A percentile compares a stretch with the other conserved stretches of the same genome.
Conservation (phyloP, 2,797 vertebrate species). For the Danio jaintianensis region DNA sequence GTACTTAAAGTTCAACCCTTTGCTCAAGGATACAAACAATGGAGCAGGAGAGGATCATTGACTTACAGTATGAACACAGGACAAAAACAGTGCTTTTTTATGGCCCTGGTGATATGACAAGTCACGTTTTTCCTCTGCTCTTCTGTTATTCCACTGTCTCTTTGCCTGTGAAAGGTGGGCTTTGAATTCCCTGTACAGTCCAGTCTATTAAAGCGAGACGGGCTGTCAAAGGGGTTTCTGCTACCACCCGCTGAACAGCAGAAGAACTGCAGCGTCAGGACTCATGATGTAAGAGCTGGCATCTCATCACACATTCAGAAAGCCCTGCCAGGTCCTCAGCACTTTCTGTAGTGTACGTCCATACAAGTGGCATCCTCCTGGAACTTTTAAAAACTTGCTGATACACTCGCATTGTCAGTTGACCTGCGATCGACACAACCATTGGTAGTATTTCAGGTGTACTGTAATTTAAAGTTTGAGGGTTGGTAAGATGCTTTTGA, state of each 20-base stretch:
- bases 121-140: conserved; percentile 11
- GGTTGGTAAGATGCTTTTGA: too few relatives aligned
- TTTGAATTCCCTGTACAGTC: conserved; percentile 42
- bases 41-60: neutral
- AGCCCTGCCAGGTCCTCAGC: neutral
- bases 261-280: conserved; percentile 44
- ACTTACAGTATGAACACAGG: neutral
- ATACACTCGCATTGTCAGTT: neutral
- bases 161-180: conserved; percentile 39
- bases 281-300: neutral
- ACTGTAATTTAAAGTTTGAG: too few relatives aligned
- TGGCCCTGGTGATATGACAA: neutral
- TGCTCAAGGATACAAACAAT: neutral
- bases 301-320: conserved; percentile 23
- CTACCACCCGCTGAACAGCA: conserved; percentile 58
- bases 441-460: neutral
- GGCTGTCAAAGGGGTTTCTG: conserved; percentile 53
- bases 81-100: neutral
- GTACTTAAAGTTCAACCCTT: neutral
- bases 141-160: conserved; percentile 38
- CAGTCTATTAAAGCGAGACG: conserved; percentile 39
- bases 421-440: conserved; percentile 7
- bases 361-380: neutral
- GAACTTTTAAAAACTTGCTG: conserved; percentile 5
- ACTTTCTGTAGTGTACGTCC: neutral